Evolutionary conservation across 35 echinoderm and acorn worm species (phyloP).

Genomic region (Amphiura filiformis): DNA sequence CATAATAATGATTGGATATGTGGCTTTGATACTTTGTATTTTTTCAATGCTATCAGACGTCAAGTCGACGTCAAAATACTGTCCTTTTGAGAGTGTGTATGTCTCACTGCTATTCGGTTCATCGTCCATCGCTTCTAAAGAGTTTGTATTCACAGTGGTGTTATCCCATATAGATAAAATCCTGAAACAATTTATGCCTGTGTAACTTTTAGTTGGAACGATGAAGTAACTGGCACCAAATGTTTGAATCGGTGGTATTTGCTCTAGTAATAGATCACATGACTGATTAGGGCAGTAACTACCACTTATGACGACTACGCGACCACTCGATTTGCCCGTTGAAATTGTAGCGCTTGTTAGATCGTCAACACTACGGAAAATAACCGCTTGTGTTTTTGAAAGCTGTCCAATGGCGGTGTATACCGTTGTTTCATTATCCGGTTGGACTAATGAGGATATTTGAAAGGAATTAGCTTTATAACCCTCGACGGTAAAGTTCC

Average conservation of each 20-base stretch:
- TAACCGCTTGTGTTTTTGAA: background rate
- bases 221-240: background rate
- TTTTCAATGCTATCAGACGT: background rate
- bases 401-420: background rate
- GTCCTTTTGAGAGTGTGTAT: background rate
- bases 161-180: background rate
- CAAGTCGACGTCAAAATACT: background rate
- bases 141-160: background rate
- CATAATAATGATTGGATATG: background rate
- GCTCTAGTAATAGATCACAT: background rate
- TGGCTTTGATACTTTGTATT: background rate
- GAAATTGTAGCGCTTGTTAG: background rate
- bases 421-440: background rate
- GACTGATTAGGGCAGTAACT: background rate
- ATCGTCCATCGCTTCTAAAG: background rate
- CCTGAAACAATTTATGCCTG: background rate
- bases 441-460: background rate
- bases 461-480: background rate
- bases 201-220: background rate
- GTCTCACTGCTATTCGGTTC: no score
- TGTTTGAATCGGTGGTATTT: background rate
- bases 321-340: background rate
- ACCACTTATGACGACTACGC: background rate
- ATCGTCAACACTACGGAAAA: background rate
- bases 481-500: background rate